These are phyloP conservation scores for Drosophila tripunctata DNA, from an alignment of 2,888 invertebrate species.

Conservation along the genomic window DNA sequence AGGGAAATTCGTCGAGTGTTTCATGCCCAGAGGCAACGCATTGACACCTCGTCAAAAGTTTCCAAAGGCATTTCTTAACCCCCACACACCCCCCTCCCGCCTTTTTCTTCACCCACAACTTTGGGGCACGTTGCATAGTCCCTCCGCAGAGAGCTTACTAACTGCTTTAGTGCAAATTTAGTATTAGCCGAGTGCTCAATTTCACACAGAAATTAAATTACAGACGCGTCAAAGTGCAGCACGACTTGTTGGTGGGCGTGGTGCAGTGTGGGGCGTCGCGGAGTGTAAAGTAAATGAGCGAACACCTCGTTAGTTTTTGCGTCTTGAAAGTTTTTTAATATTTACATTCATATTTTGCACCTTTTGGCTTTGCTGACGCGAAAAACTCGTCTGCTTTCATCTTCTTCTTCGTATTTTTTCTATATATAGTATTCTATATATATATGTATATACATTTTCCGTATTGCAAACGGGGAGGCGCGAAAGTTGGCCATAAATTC, in stretches of 20 bases:
- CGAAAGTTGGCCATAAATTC: constrained; percentile 62
- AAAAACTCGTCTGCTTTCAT: constrained; percentile 10
- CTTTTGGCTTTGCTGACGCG: constrained; percentile 53
- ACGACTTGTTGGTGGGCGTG: constrained; percentile 5
- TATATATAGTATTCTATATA: neutral
- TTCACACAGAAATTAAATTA: constrained; percentile 75
- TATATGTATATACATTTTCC: constrained; percentile 24
- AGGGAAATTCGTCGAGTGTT: constrained; percentile 4
- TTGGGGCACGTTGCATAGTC: constrained; percentile 13
- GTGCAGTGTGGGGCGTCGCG: neutral
- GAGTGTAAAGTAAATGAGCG: constrained; percentile 63
- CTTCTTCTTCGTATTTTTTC: neutral
- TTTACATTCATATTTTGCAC: constrained; percentile 80
- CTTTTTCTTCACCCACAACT: neutral
- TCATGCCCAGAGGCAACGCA: constrained; percentile 56
- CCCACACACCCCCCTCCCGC: neutral
- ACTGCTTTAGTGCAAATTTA: constrained; percentile 77
- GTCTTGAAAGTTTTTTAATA: constrained; percentile 80
- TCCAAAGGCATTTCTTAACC: constrained; percentile 18
- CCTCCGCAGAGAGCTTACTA: constrained; percentile 43
- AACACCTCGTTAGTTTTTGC: constrained; percentile 76
- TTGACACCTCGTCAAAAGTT: constrained; percentile 78
- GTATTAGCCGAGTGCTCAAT: constrained; percentile 77
- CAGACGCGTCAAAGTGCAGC: constrained; percentile 67
- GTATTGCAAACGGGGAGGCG: constrained; percentile 33